Percentiles rank a stretch among this genome's conserved stretches.
phyloP scores from a whole-genome alignment of 2,113 vertebrate genomes.

The Cacatua alba region DNA sequence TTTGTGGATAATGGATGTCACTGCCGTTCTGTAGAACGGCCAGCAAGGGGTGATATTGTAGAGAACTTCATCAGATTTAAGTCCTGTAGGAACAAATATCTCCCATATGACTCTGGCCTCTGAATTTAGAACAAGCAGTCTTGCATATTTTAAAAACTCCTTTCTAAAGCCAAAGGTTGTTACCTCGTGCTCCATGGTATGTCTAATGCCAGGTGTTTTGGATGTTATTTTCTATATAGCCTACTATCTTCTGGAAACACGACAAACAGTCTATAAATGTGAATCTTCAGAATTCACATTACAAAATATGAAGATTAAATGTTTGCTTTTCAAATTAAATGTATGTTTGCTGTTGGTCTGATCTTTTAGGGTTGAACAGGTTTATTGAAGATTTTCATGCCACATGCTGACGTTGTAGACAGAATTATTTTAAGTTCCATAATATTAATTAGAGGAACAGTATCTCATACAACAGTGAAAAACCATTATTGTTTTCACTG shows the following conservation, averaged over 20 bases:
- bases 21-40: conserved; percentile 50
- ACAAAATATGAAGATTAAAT: conserved; percentile 33
- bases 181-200: background rate
- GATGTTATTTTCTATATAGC: background rate
- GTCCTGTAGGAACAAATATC: background rate
- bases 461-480: background rate
- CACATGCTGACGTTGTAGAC: background rate
- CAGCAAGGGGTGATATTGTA: conserved; percentile 70
- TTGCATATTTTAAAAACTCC: background rate
- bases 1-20: background rate
- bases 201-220: background rate
- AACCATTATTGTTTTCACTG: background rate
- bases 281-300: conserved; percentile 21
- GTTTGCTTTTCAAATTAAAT: conserved; percentile 60
- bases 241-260: background rate
- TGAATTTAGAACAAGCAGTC: background rate
- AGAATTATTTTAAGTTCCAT: background rate
- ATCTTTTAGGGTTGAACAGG: background rate
- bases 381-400: background rate
- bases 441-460: background rate
- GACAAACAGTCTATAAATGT: background rate
- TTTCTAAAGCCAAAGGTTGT: background rate
- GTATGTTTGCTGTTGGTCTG: background rate
- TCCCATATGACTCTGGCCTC: background rate
- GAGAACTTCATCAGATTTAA: conserved; percentile 11